Percentiles rank a stretch among this genome's conserved stretches.
phyloP scores from a whole-genome alignment of 2,797 vertebrate species.

The Chiroxiphia lanceolata region DNA sequence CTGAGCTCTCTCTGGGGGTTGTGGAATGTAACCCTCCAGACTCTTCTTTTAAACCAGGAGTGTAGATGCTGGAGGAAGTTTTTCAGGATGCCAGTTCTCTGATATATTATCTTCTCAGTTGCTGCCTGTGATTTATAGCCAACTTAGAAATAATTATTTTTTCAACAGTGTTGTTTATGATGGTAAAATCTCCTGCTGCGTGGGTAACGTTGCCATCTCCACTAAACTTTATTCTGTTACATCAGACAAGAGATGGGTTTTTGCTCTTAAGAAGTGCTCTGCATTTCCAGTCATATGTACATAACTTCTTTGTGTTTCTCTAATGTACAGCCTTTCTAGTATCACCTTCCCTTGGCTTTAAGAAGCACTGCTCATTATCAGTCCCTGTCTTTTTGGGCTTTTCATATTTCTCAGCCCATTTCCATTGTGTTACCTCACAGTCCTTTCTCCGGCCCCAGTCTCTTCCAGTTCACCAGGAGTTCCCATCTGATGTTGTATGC shows the following conservation, averaged over 20 bases:
- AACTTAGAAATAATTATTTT: background rate
- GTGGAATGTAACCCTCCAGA: background rate
- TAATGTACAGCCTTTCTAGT: background rate
- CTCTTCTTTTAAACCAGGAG: background rate
- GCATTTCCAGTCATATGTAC: background rate
- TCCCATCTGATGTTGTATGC: background rate
- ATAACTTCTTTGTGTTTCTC: background rate
- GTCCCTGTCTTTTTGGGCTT: background rate
- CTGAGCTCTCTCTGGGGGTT: background rate
- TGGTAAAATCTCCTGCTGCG: background rate
- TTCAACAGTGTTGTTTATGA: background rate
- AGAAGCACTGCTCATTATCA: background rate
- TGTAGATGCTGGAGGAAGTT: background rate
- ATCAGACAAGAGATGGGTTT: background rate
- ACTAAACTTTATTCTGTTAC: background rate
- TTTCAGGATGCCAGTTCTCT: background rate
- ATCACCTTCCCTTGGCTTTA: background rate
- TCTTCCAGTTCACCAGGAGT: background rate
- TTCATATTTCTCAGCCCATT: background rate
- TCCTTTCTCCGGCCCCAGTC: background rate
- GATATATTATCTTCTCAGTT: background rate
- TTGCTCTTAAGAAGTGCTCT: background rate
- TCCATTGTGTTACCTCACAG: background rate
- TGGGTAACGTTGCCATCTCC: background rate
- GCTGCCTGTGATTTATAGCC: background rate